Evolutionary conservation across 1,140 invertebrate genomes (phyloP), one percentile per base, ranked within the genome.

Genomic region (Odontomachus brunneus): DNA sequence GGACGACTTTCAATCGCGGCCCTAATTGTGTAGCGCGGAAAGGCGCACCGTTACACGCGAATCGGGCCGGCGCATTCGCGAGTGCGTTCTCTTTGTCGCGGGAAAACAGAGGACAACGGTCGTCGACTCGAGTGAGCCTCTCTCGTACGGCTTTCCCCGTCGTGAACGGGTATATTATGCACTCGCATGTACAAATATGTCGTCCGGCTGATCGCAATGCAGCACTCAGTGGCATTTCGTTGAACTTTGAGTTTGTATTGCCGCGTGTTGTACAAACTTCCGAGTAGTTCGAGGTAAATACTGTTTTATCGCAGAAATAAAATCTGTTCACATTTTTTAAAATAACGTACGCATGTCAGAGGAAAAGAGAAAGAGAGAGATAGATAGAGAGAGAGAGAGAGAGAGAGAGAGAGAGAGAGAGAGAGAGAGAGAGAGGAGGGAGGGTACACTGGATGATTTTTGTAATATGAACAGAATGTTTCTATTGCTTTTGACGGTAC

Each of bases 1-100:
- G 22, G 3, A 69, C 66, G 22, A 65, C 65, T 53, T 66, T 38
- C 65, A 69, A 65, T 80, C 66, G 57, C 55, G 51, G 11, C 15
- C 33, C 19, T 84, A 80, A 63, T 72, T 78, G 67, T n/a, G 29
- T 83, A 1, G 59, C 59, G 22, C 62, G 29, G 12, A 76, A 66
- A 57, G 38, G 49, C 62, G 48, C 22, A 19, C 44, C 26, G 22
- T 7, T 14, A 38, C 22, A 51, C 33, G 51, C 75, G 29, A 55
- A 69, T 69, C 63, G 29, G 22, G 2, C 0, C 5, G 49, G 17
- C 29, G 65, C 14, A 57, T 38, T 38, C 63, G 22, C 60, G 44
- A 63, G n/a, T 65, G 51, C 17, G 48, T 80, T 80, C 66, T 48
- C 65, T 71, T 80, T 71, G 22, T 80, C 14, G 12, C 3, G 17